phyloP scores from a whole-genome alignment of 2,797 vertebrate genomes.

The Pseudocheirus occidentalis region DNA sequence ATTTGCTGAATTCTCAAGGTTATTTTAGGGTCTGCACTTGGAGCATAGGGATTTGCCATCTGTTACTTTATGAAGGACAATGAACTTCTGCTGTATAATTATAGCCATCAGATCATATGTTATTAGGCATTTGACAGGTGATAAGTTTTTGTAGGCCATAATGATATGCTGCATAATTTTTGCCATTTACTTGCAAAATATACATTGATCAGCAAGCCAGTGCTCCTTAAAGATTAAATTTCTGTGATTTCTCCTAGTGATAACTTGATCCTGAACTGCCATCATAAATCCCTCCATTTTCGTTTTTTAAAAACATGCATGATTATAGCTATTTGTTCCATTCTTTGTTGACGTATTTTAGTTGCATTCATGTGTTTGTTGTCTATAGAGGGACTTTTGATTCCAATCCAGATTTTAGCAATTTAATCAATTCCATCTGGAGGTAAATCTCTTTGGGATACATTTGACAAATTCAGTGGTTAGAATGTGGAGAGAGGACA shows the following conservation, averaged over 20 bases:
- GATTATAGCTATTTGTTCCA: background rate
- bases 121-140: background rate
- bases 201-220: background rate
- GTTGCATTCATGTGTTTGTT: no score
- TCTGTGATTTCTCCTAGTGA: background rate
- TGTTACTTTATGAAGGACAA: background rate
- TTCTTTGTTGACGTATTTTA: background rate
- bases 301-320: background rate
- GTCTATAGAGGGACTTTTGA: no score
- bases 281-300: background rate
- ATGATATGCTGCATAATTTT: background rate
- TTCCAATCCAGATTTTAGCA: no score
- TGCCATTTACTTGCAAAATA: background rate
- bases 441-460: no score
- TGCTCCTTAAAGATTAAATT: background rate
- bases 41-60: background rate
- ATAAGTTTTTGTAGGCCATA: background rate
- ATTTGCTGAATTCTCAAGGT: background rate
- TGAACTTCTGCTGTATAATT: background rate
- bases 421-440: no score
- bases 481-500: background rate
- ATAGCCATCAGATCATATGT: background rate
- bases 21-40: background rate
- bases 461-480: no score
- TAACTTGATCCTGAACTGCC: background rate